These are phyloP conservation scores for Leptoteleia sp. DNA, from an alignment of 1,140 invertebrate genomes.

Conservation along the genomic window DNA sequence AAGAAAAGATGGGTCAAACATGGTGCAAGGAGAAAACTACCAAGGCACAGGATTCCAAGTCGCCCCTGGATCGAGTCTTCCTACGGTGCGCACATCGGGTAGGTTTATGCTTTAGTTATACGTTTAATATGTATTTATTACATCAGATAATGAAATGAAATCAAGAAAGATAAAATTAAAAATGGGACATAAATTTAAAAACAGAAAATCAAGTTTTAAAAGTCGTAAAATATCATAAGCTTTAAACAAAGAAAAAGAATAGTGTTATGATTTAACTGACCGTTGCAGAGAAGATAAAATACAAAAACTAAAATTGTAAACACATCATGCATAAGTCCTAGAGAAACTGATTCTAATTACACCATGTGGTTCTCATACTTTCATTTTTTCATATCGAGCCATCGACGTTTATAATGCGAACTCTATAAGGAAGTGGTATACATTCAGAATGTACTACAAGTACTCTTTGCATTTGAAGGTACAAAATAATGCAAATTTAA, in stretches of 20 bases:
- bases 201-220: too few relatives aligned
- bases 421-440: constrained; percentile 1
- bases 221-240: too few relatives aligned
- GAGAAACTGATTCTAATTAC: constrained; percentile 10
- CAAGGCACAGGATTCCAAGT: constrained; percentile 80
- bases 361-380: constrained; percentile 1
- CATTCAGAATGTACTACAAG: background rate
- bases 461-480: background rate
- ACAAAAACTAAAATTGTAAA: too few relatives aligned
- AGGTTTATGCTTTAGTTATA: too few relatives aligned
- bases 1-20: constrained; percentile 76
- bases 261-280: too few relatives aligned
- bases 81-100: constrained; percentile 78
- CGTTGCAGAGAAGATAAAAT: too few relatives aligned
- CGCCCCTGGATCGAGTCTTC: constrained; percentile 78
- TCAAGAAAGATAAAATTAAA: too few relatives aligned
- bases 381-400: constrained; percentile 21
- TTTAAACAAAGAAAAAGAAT: background rate
- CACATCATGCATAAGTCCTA: constrained; percentile 1
- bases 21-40: constrained; percentile 78
- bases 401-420: background rate
- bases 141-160: too few relatives aligned
- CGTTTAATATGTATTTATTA: too few relatives aligned
- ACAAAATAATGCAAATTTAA: background rate
- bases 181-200: too few relatives aligned